These are phyloP conservation scores for Podocnemis expansa DNA, from an alignment of 2,113 vertebrate species.

Conservation along the genomic window DNA sequence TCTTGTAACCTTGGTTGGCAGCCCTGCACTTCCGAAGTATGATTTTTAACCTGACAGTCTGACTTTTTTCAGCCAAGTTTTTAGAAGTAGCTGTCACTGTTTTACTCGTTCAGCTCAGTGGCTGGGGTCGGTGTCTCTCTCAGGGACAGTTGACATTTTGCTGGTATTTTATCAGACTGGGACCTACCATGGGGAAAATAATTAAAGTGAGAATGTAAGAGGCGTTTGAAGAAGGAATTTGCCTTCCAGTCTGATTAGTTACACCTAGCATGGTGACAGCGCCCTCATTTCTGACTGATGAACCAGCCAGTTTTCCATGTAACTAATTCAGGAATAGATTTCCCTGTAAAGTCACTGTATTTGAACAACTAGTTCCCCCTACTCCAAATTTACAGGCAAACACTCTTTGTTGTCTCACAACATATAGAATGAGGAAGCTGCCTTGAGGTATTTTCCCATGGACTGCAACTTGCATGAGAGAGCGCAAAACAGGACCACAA, in stretches of 20 bases:
- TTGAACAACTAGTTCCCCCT: not conserved
- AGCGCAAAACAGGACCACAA: not conserved
- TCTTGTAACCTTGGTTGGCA: not conserved
- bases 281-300: fast-evolving
- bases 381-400: not conserved
- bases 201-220: not conserved
- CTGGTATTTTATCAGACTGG: conserved; percentile 22
- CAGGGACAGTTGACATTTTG: conserved; percentile 43
- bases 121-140: not conserved
- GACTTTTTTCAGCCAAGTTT: conserved; percentile 5
- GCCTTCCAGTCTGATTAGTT: not conserved
- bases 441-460: not conserved
- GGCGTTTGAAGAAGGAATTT: not conserved
- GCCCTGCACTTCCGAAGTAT: not conserved
- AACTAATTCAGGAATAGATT: not conserved
- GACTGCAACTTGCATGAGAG: not conserved
- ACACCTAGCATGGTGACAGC: not conserved
- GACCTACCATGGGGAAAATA: conserved; percentile 27
- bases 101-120: not conserved
- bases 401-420: fast-evolving
- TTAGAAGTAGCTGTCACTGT: conserved; percentile 17
- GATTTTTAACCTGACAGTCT: conserved; percentile 15
- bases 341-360: not conserved
- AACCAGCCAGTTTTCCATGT: not conserved
- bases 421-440: fast-evolving